Base-by-base conservation (phyloP, 1,140 invertebrate genomes). In the Heliconius congener region DNA sequence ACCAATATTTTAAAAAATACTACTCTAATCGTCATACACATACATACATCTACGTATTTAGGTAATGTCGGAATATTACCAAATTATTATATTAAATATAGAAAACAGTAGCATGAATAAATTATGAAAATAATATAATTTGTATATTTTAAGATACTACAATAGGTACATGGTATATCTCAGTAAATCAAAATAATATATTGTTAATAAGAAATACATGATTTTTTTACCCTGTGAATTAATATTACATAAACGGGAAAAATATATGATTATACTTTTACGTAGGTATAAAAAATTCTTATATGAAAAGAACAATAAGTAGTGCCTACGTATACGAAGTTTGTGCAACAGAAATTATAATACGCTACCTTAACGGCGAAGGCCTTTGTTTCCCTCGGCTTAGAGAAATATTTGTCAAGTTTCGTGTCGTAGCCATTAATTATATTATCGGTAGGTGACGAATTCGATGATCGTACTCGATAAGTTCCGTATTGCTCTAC, bases 361-460 rank as follows among this genome's bases (percentile, higher is more conserved):
- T 66, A 66, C 60, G 27, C 86, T 91, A 93, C 91, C 90, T 94
- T 93, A 8, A 89, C 85, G 19, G 88, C 72, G 75, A 93, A 93
- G 30, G 86, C 83, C 81, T 91, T 91, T 39, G 89, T 81, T 71
- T 94, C 91, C 71, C 86, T 87, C n/a, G 92, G 92, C 78, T 89
- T 92, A 55, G 86, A 71, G 82, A 94, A 94, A 80, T 94, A 94
- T 84, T 93, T 94, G 75, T 93, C 92, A 16, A 94, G 85, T 78
- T 94, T 94, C 11, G 84, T 88, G 70, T 94, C 92, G 77, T 90
- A 94, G 37, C 82, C 83, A 23, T 81, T 80, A 8, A 85, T 85
- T 19, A 85, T 79, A 23, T 89, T 88, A 73, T 79, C 81, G 1
- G 84, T 75, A 5, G 88, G 83, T 19, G 83, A 81, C 11, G 60